Conservation (phyloP, 2,888 invertebrate species). For the Uloborus plumipes region DNA sequence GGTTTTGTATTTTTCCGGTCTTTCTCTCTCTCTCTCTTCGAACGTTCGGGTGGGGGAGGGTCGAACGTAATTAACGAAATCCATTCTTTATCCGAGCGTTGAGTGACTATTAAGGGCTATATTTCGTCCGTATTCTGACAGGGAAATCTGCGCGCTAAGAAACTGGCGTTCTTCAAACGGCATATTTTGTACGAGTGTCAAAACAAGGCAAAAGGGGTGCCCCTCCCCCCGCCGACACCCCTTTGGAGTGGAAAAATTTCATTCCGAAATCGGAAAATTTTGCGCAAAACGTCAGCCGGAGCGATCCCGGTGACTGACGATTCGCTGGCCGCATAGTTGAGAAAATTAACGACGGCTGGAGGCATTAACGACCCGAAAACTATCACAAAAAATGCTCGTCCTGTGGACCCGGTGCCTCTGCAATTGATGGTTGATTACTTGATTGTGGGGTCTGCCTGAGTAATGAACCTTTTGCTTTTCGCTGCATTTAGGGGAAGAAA, state of each 20-base stretch:
- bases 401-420: slow-evolving; percentile 31
- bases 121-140: slow-evolving; percentile 57
- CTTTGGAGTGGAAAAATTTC: slow-evolving; percentile 49
- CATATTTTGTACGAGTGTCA: slow-evolving; percentile 56
- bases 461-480: slow-evolving; percentile 64
- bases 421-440: slow-evolving; percentile 65
- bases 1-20: slow-evolving; percentile 60
- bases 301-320: slow-evolving; percentile 57
- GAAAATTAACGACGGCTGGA: slow-evolving; percentile 59
- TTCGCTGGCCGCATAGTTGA: slow-evolving; percentile 47
- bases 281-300: slow-evolving; percentile 32
- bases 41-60: neutral
- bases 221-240: neutral
- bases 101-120: slow-evolving; percentile 64
- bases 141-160: slow-evolving; percentile 62
- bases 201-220: slow-evolving; percentile 15
- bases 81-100: slow-evolving; percentile 62
- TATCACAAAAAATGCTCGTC: slow-evolving; percentile 51
- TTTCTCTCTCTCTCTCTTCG: too few species aligned
- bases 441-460: slow-evolving; percentile 62
- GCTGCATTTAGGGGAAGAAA: slow-evolving; percentile 52
- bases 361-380: slow-evolving; percentile 58
- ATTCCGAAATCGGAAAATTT: slow-evolving; percentile 62
- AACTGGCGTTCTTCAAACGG: slow-evolving; percentile 57
- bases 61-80: slow-evolving; percentile 60